phyloP scores from a whole-genome alignment of 2,113 vertebrate genomes.

The Lophochroa leadbeateri region DNA sequence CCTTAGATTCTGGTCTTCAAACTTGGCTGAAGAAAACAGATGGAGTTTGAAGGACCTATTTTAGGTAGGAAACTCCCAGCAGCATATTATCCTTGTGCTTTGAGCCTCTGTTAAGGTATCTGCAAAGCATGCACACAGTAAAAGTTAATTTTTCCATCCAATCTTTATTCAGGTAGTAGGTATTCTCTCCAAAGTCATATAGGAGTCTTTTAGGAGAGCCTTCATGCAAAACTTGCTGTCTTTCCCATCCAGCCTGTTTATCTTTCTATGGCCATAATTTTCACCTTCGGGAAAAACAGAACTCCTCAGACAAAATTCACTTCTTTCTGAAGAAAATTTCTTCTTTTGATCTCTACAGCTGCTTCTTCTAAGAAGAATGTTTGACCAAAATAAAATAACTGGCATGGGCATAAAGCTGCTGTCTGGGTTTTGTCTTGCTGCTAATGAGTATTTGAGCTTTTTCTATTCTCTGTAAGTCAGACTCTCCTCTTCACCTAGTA shows the following conservation, averaged over 20 bases:
- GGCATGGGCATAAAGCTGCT: neutral
- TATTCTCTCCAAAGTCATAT: neutral
- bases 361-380: neutral
- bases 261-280: neutral
- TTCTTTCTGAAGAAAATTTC: neutral
- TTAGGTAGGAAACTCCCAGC: neutral
- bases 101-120: neutral
- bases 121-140: neutral
- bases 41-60: neutral
- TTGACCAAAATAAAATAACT: neutral
- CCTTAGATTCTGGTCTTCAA: neutral
- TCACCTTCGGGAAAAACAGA: neutral
- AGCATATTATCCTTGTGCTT: neutral
- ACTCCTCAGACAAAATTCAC: neutral
- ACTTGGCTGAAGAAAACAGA: neutral
- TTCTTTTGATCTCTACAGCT: neutral
- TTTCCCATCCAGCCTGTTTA: neutral
- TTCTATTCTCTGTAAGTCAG: neutral
- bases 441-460: neutral
- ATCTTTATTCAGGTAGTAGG: neutral
- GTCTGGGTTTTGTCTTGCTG: neutral
- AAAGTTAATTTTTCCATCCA: neutral
- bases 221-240: neutral
- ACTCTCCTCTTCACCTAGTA: neutral
- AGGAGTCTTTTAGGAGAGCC: neutral